Conservation (phyloP, 2,797 vertebrate species). For the Catharus ustulatus region DNA sequence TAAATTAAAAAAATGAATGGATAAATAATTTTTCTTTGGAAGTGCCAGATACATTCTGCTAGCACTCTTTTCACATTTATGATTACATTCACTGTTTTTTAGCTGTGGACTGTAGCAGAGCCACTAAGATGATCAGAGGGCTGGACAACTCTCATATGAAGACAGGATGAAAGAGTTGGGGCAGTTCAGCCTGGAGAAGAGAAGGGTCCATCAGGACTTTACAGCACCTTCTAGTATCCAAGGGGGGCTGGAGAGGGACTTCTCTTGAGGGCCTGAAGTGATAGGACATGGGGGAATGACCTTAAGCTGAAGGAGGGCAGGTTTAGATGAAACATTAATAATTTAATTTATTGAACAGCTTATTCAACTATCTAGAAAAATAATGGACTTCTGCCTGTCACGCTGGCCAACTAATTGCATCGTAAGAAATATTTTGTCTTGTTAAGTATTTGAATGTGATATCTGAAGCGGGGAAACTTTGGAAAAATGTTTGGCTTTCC, state of each 20-base stretch:
- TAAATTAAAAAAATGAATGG: not conserved
- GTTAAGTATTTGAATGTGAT: not conserved
- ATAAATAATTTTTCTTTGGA: not conserved
- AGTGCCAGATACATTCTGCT: not conserved
- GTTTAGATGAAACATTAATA: not conserved
- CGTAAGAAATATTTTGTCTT: not conserved
- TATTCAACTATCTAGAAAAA: not conserved
- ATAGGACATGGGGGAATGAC: not conserved
- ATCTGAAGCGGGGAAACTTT: not conserved
- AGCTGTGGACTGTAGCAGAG: not conserved
- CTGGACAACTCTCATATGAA: not conserved
- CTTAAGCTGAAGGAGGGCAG: not conserved
- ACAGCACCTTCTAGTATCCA: not conserved
- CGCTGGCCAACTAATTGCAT: not conserved
- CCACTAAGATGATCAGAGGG: not conserved
- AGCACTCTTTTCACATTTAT: not conserved
- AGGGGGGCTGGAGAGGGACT: not conserved
- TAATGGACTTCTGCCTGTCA: not conserved
- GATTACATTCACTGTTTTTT: not conserved
- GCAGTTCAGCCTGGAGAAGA: not conserved
- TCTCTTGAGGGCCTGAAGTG: fast-evolving
- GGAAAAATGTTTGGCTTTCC: not conserved
- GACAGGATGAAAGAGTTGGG: not conserved
- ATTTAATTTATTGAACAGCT: not conserved
- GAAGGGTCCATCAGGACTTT: not conserved